Evolutionary conservation across 2,113 vertebrate species (phyloP), one percentile per base, ranked within the genome.

Genomic region (Toxotes chatareus): DNA sequence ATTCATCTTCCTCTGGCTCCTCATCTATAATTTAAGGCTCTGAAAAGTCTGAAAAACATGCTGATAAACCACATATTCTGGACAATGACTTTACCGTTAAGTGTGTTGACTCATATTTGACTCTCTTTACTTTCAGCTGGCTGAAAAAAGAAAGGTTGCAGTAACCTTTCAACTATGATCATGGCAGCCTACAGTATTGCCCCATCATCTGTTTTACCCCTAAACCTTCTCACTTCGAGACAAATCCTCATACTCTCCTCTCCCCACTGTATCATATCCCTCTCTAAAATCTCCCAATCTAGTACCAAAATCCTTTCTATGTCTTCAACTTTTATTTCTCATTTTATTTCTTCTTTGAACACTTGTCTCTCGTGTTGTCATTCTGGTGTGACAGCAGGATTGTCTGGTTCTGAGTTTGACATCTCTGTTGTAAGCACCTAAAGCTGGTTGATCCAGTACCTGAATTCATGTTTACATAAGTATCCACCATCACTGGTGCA

Each of bases 141-240:
- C 51, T 47, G 21, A 56, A 73, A 70, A 44, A 17, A 19, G 8
- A 73, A 67, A 19, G 27, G 5, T 3, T 34, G 16, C 36, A 74
- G 44, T 79, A 51, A 69, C 23, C 34, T 69, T 61, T n/a, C 32
- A 17, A 13, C 46, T 16, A 3, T 23, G 16, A 56, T 42, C 3
- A 17, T 11, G 55, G 61, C 34, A 59, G 63, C 8, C 42, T 19
- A 59, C 2, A 66, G 56, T 10, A 8, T 57, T 44, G 42, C 6
- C 44, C 56, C 47, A 59, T 67, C 46, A 31, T 82, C 47, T 36
- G 8, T 75, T 72, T 72, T 19, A 42, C 40, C 47, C 38, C 17
- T 61, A 19, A 62, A 72, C 60, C 63, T 70, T 16, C 13, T 69
- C 51, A 80, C 36, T 38, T 57, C 13, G 44, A 76, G 60, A 73